A percentile compares a stretch with the other conserved stretches of the same genome.
phyloP scores from a whole-genome alignment of 1,140 invertebrate genomes.

The Galleria mellonella region DNA sequence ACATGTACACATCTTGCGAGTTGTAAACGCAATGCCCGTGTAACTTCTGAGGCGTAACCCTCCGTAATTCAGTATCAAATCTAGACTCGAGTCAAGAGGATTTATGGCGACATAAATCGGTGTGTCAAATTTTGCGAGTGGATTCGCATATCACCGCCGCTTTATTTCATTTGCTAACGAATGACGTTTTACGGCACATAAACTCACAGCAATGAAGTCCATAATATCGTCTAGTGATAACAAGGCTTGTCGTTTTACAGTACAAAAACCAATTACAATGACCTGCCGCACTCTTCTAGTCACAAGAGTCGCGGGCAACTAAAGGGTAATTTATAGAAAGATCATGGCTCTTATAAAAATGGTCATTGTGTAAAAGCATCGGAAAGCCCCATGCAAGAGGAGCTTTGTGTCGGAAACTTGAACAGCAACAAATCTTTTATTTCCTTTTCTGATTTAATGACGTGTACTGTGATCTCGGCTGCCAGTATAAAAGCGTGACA shows the following conservation, averaged over 20 bases:
- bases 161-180: slow-evolving; percentile 25
- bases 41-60: not conserved
- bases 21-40: not conserved
- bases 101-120: slow-evolving; percentile 4
- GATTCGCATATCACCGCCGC: slow-evolving; percentile 9
- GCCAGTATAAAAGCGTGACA: not conserved
- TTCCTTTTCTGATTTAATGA: slow-evolving; percentile 18
- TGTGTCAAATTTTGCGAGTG: slow-evolving; percentile 10
- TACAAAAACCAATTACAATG: slow-evolving; percentile 6
- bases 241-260: slow-evolving; percentile 19
- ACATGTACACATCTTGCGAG: too few relatives aligned
- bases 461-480: slow-evolving; percentile 5
- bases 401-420: slow-evolving; percentile 18
- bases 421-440: slow-evolving; percentile 22
- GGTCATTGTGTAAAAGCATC: slow-evolving; percentile 7
- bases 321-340: slow-evolving; percentile 8
- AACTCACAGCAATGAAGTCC: slow-evolving; percentile 12
- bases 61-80: not conserved
- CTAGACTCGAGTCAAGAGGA: not conserved
- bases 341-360: slow-evolving; percentile 6
- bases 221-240: slow-evolving; percentile 23
- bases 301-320: not conserved
- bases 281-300: slow-evolving; percentile 2
- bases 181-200: slow-evolving; percentile 21
- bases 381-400: slow-evolving; percentile 11